Base-by-base conservation (phyloP, 1,140 invertebrate species). In the Bombus soroeensis region DNA sequence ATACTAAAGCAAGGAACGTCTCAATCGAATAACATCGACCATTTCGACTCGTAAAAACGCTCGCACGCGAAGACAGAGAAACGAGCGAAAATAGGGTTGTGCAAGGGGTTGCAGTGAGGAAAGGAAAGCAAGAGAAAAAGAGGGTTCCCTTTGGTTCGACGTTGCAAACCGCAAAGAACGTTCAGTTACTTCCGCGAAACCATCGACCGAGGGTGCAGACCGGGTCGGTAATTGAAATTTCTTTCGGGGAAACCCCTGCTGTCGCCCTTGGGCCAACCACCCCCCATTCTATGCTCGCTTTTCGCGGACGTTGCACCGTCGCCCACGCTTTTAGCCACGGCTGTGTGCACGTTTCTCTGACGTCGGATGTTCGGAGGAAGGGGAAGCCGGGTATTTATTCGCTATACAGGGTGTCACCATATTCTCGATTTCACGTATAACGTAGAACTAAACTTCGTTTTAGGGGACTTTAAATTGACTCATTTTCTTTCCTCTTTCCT, bases 151-250 rank as follows among this genome's bases (percentile, higher is more conserved):
- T 64, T 73, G 62, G 68, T 74, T 70, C 73, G 59, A 76, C 15
- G 71, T 81, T 83, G 85, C 70, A 72, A 79, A 83, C 84, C 87
- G 73, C 80, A 74, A 62, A 81, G 85, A 84, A 81, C 37, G 72
- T 85, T 88, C 68, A 53, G 78, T 82, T 79, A 76, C 86, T 93
- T 91, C 90, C 84, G 77, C 86, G 88, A 91, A 93, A 73, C 57
- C 57, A 66, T 73, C 22, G 68, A 64, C 70, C 18, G 83, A 87
- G 75, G 75, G 86, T 86, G 87, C 66, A 83, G 57, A 76, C 59
- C 75, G 70, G 72, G 22, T 43, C 57, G 83, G 81, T 92, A 92
- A 93, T 93, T 90, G 92, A 93, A 93, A 92, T 89, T 89, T 93
- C 91, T 92, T 93, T 93, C 78, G 89, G 85, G 89, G 92, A 88